Conservation (phyloP, 2,113 vertebrate species). For the Caloenas nicobarica region DNA sequence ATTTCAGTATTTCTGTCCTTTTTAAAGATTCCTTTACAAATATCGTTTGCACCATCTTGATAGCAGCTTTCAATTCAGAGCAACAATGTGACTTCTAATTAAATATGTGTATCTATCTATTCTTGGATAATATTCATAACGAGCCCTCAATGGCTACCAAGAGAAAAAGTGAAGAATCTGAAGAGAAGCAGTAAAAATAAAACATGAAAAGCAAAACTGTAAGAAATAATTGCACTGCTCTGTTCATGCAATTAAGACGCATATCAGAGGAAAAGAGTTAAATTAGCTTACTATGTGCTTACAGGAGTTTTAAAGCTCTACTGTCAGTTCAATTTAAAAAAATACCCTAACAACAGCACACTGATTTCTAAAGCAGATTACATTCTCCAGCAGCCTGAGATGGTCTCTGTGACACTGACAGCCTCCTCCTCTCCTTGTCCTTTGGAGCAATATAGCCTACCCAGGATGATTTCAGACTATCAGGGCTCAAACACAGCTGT, state of each 20-base stretch:
- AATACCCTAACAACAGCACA: conserved; percentile 37
- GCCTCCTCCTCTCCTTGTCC: conserved; percentile 5
- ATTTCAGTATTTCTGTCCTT: conserved; percentile 1
- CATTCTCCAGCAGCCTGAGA: conserved; percentile 68
- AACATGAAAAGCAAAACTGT: neutral
- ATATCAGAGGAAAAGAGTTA: conserved; percentile 53
- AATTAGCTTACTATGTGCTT: conserved; percentile 36
- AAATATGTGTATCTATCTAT: neutral
- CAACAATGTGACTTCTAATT: neutral
- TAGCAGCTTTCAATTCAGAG: neutral
- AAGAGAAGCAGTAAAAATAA: conserved; percentile 2
- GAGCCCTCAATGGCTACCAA: neutral
- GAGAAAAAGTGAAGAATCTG: conserved; percentile 5
- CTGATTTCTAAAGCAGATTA: conserved; percentile 66
- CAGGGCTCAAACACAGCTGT: conserved; percentile 58
- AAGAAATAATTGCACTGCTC: conserved; percentile 21
- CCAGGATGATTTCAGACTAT: conserved; percentile 52
- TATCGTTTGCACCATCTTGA: neutral
- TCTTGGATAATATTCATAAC: conserved; percentile 3
- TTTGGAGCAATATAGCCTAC: conserved; percentile 42
- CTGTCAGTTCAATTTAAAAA: conserved; percentile 61
- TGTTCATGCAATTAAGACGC: conserved; percentile 5
- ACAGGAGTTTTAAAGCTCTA: conserved; percentile 49
- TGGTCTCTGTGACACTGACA: conserved; percentile 74
- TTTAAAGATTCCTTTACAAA: neutral